A percentile compares a stretch with the other conserved stretches of the same genome.
Evolutionary conservation across 2,797 vertebrate species (phyloP).

Genomic region (Gadopsis marmoratus): DNA sequence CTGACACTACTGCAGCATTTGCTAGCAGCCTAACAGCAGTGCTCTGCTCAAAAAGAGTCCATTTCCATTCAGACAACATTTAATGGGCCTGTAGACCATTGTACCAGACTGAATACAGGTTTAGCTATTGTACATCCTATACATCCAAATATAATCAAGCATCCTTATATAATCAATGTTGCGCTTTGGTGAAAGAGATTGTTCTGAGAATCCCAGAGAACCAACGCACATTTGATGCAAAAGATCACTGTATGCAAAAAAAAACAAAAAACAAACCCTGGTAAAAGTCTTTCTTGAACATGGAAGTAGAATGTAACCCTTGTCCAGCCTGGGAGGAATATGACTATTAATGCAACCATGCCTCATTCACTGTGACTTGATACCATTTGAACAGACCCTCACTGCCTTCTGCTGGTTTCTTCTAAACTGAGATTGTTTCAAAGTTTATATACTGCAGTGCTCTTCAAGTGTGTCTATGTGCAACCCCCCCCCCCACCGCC

Average conservation of each 20-base stretch:
- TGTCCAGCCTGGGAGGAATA: background rate
- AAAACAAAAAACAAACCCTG: no score
- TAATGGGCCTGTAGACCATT: conserved; percentile 11
- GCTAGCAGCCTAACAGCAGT: conserved; percentile 34
- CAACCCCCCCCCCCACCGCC: no score
- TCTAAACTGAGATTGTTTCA: background rate
- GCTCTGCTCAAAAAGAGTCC: conserved; percentile 1
- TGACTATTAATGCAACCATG: background rate
- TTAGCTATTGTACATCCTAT: background rate
- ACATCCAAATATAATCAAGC: background rate
- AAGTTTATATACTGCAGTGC: background rate
- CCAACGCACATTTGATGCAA: no score
- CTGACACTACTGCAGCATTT: conserved; percentile 9
- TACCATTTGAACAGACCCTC: conserved; percentile 12
- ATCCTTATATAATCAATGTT: background rate
- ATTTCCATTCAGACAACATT: conserved; percentile 23
- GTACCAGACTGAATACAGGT: conserved; percentile 23
- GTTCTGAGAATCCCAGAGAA: background rate
- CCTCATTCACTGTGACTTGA: background rate
- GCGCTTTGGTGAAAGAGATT: background rate
- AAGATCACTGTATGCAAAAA: background rate
- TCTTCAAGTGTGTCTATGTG: background rate
- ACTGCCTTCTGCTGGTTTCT: background rate
- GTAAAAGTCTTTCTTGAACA: background rate
- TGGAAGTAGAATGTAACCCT: background rate